Evolutionary conservation across 2,797 vertebrate genomes (phyloP).

Genomic region (Dallia pectoralis): DNA sequence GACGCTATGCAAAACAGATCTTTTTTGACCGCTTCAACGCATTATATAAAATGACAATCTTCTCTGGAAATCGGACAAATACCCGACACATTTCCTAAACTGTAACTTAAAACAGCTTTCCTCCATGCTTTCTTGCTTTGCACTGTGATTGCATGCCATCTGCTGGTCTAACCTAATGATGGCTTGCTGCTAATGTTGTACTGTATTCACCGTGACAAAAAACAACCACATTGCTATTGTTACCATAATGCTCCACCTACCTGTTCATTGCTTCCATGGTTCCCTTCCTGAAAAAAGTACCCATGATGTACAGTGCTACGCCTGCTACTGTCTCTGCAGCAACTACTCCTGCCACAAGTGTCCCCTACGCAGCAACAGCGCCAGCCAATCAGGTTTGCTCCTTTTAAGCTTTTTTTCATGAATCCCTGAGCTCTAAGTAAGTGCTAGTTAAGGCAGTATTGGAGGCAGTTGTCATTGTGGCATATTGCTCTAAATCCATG

Average conservation of each 20-base stretch:
- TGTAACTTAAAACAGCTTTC: conserved; percentile 86
- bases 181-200: conserved; percentile 90
- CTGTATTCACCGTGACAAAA: conserved; percentile 91
- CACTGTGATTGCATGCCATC: conserved; percentile 99
- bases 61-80: conserved; percentile 84
- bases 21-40: background rate
- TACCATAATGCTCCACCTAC: conserved; percentile 99
- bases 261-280: conserved; percentile 99
- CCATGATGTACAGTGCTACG: conserved; percentile 99
- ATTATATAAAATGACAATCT: conserved; percentile 34
- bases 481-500: background rate
- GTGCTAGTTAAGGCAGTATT: conserved; percentile 75
- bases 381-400: conserved; percentile 99
- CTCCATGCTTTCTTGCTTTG: conserved; percentile 94
- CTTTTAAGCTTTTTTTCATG: conserved; percentile 99
- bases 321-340: conserved; percentile 99
- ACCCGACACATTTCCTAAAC: conserved; percentile 89
- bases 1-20: conserved; percentile 12
- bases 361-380: conserved; percentile 98
- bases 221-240: conserved; percentile 77
- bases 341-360: conserved; percentile 98
- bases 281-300: conserved; percentile 99
- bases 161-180: conserved; percentile 99
- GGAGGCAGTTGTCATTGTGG: conserved; percentile 45
- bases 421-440: conserved; percentile 93